Evolutionary conservation across 2,113 vertebrate species (phyloP).

Genomic region (Mionectes macconnelli): DNA sequence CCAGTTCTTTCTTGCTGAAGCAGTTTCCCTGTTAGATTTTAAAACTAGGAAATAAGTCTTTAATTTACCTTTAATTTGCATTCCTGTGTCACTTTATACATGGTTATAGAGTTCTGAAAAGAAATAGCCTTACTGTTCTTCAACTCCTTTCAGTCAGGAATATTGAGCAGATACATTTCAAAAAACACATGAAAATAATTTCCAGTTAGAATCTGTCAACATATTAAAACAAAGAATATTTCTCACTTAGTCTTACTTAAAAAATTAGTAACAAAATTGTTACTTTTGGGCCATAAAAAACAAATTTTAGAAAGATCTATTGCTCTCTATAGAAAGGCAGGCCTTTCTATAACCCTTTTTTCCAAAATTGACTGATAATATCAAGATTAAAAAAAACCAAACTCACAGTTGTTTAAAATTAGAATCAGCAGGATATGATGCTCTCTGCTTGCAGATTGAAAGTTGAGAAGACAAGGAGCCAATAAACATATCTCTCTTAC

Average conservation of each 20-base stretch:
- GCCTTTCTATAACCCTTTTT: background rate
- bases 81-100: background rate
- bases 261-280: background rate
- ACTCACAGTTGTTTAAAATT: background rate
- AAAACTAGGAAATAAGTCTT: background rate
- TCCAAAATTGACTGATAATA: background rate
- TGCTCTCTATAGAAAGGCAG: background rate
- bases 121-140: background rate
- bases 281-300: background rate
- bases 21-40: background rate
- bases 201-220: background rate
- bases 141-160: background rate
- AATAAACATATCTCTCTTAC: background rate
- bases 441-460: background rate
- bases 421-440: background rate
- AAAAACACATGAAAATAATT: background rate
- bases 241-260: background rate
- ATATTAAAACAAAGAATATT: background rate
- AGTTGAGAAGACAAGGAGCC: background rate
- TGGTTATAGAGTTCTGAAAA: background rate
- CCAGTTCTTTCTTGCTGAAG: background rate
- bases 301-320: background rate
- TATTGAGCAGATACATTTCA: background rate
- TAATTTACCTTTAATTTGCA: background rate
- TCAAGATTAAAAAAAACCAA: background rate